Evolutionary conservation across 2,888 invertebrate species (phyloP).

Genomic region (Tenthredo livida): DNA sequence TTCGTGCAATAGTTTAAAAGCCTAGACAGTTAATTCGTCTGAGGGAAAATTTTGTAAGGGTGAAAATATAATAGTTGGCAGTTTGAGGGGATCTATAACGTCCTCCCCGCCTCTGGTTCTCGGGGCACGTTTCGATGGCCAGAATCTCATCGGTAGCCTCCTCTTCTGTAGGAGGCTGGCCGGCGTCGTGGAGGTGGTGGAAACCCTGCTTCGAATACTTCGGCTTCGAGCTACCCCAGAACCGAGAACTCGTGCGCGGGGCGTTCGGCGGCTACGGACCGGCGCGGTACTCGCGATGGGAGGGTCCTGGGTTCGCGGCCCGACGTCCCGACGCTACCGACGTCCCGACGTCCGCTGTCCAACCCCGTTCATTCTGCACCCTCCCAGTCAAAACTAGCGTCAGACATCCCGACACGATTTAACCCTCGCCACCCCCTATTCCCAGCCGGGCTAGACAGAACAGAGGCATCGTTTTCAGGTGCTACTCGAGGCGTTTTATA

Average conservation of each 20-base stretch:
- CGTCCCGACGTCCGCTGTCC: slow-evolving; percentile 82
- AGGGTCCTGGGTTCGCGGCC: slow-evolving; percentile 78
- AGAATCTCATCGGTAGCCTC: slow-evolving; percentile 51
- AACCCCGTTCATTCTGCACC: slow-evolving; percentile 68
- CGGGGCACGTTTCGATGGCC: slow-evolving; percentile 42
- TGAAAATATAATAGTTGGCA: slow-evolving; percentile 16
- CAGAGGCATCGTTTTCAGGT: slow-evolving; percentile 63
- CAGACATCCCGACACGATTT: slow-evolving; percentile 54
- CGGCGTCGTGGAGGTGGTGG: slow-evolving; percentile 46
- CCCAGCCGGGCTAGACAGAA: slow-evolving; percentile 59
- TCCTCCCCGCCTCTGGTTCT: slow-evolving; percentile 38
- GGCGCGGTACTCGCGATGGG: slow-evolving; percentile 78
- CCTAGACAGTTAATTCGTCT: slow-evolving; percentile 6
- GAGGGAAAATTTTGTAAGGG: neutral
- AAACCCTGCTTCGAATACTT: slow-evolving; percentile 42
- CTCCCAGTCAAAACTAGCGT: slow-evolving; percentile 55
- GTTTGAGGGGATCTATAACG: slow-evolving; percentile 19
- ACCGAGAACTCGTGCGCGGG: slow-evolving; percentile 64
- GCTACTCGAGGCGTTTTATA: slow-evolving; percentile 62
- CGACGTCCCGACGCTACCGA: slow-evolving; percentile 82
- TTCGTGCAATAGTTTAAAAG: neutral
- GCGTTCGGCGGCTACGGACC: slow-evolving; percentile 76
- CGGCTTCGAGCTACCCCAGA: neutral
- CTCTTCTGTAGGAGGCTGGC: slow-evolving; percentile 38
- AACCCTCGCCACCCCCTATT: slow-evolving; percentile 54